Conservation (phyloP, 2,888 invertebrate genomes). For the Clanis bilineata region DNA sequence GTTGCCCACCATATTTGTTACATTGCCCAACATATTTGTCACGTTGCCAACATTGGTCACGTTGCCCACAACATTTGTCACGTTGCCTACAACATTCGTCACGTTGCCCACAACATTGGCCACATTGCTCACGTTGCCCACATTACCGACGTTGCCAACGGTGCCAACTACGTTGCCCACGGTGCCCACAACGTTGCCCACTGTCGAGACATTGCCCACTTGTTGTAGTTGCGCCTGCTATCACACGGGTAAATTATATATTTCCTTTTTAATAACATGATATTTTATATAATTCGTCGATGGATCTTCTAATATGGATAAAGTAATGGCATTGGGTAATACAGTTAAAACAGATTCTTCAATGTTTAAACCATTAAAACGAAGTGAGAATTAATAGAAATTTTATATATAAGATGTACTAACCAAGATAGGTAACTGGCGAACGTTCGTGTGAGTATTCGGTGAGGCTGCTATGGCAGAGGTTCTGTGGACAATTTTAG, state of each 20-base stretch:
- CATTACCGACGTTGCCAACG: no score
- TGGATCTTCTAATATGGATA: no score
- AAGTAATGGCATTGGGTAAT: no score
- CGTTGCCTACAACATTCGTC: conserved; percentile 16
- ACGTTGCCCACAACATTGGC: conserved; percentile 41
- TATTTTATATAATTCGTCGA: no score
- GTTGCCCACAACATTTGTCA: conserved; percentile 40
- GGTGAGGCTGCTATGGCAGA: conserved; percentile 67
- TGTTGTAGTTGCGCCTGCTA: conserved; percentile 88
- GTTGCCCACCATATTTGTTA: conserved; percentile 40
- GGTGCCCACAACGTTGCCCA: conserved; percentile 39
- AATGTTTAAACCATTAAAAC: no score
- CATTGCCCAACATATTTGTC: conserved; percentile 38
- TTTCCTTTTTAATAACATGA: no score
- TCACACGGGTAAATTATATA: conserved; percentile 3
- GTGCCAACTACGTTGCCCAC: no score
- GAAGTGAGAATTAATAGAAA: no score
- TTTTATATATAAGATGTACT: conserved; percentile 41
- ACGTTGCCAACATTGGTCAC: conserved; percentile 42
- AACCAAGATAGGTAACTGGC: conserved; percentile 87
- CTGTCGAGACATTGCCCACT: conserved; percentile 36
- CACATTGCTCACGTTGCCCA: conserved; percentile 39
- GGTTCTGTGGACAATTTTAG: conserved; percentile 51
- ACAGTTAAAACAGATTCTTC: no score
- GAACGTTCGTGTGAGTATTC: conserved; percentile 68